Evolutionary conservation across 1,140 invertebrate species (phyloP).

Genomic region (Temnothorax longispinosus): DNA sequence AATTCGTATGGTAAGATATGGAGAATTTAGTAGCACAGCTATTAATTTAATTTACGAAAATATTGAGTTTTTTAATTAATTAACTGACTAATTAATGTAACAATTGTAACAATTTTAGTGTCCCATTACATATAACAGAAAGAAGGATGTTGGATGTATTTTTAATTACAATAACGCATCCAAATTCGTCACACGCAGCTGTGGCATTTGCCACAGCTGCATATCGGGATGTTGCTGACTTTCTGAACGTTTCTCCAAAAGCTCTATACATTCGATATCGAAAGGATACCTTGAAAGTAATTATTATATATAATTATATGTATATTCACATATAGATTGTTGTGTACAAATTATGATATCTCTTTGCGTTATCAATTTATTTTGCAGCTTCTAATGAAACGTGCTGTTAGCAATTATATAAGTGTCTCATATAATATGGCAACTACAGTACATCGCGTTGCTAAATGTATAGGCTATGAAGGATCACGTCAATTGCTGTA

Average conservation of each 20-base stretch:
- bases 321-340: background rate
- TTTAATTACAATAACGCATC: constrained; percentile 86
- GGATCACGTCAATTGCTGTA: constrained; percentile 87
- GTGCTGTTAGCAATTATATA: constrained; percentile 87
- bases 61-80: constrained; percentile 29
- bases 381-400: constrained; percentile 85
- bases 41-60: constrained; percentile 5
- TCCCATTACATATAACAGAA: constrained; percentile 87
- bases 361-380: constrained; percentile 2
- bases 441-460: constrained; percentile 84
- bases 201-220: constrained; percentile 88
- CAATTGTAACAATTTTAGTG: constrained; percentile 84
- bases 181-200: constrained; percentile 84
- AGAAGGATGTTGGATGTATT: constrained; percentile 79
- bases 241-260: constrained; percentile 86
- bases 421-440: constrained; percentile 83
- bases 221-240: constrained; percentile 87
- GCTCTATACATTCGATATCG: constrained; percentile 89
- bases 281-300: constrained; percentile 87
- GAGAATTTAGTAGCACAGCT: background rate
- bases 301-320: background rate
- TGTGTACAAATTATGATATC: constrained; percentile 6
- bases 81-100: background rate
- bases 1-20: constrained; percentile 83
- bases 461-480: constrained; percentile 87